These are phyloP conservation scores for Bursaphelenchus okinawaensis DNA, from an alignment of 2,888 invertebrate species.

Conservation along the genomic window DNA sequence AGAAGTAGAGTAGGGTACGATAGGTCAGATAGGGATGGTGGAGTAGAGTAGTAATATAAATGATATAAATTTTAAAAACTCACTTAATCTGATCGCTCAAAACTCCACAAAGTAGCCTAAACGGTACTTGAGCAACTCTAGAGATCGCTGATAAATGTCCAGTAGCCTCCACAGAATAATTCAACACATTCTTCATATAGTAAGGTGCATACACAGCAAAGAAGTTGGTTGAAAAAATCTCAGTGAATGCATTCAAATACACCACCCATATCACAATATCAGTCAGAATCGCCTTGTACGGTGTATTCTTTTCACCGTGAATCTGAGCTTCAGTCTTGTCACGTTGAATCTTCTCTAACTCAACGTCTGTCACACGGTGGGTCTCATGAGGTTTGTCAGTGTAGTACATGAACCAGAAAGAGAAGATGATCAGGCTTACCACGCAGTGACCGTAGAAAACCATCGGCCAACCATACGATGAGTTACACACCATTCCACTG, in stretches of 20 bases:
- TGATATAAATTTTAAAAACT: neutral
- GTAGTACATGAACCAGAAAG: slow-evolving; percentile 24
- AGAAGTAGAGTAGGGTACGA: too few species aligned
- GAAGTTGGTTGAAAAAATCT: slow-evolving; percentile 21
- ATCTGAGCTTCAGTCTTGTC: slow-evolving; percentile 21
- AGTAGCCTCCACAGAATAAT: slow-evolving; percentile 22
- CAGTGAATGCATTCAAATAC: slow-evolving; percentile 28
- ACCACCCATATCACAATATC: slow-evolving; percentile 18
- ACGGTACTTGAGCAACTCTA: slow-evolving; percentile 26
- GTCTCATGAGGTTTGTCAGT: slow-evolving; percentile 18
- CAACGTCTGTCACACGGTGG: slow-evolving; percentile 11
- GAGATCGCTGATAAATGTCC: slow-evolving; percentile 19
- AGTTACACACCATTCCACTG: slow-evolving; percentile 26
- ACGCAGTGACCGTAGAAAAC: slow-evolving; percentile 27
- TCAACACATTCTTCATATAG: slow-evolving; percentile 19
- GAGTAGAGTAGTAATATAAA: too few species aligned
- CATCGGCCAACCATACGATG: slow-evolving; percentile 27
- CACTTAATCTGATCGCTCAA: slow-evolving; percentile 22
- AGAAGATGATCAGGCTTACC: slow-evolving; percentile 18
- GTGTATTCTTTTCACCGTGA: slow-evolving; percentile 13
- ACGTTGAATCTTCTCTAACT: slow-evolving; percentile 25
- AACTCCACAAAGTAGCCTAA: slow-evolving; percentile 24
- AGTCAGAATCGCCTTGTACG: slow-evolving; percentile 22
- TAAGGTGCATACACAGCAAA: slow-evolving; percentile 11
- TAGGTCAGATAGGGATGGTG: too few species aligned